Percentiles rank a stretch among this genome's conserved stretches.
Evolutionary conservation across 2,113 vertebrate genomes (phyloP).

Genomic region (Myrmophylax atrothorax): DNA sequence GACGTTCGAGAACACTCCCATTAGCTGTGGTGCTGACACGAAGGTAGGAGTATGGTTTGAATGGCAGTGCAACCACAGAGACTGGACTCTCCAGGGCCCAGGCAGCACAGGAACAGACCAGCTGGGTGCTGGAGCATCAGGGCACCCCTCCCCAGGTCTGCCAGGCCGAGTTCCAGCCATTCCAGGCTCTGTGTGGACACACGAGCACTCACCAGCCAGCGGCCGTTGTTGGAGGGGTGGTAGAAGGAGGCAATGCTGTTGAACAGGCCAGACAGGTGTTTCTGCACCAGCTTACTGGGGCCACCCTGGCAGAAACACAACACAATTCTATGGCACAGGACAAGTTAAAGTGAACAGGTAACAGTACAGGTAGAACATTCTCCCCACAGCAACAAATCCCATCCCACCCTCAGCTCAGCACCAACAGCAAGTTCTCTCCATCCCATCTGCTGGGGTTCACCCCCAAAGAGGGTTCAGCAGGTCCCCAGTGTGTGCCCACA

Average conservation of each 20-base stretch:
- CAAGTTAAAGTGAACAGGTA: not conserved
- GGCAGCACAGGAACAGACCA: not conserved
- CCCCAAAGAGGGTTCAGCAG: not conserved
- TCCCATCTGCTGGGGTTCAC: not conserved
- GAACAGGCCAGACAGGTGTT: slow-evolving; percentile 92
- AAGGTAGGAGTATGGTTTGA: not conserved
- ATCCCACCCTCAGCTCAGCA: not conserved
- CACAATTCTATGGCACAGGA: not conserved
- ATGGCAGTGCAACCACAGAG: not conserved
- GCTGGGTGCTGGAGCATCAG: not conserved
- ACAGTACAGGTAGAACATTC: not conserved
- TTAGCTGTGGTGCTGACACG: not conserved
- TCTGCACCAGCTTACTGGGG: slow-evolving; percentile 93
- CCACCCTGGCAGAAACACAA: slow-evolving; percentile 82
- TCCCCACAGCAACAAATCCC: not conserved
- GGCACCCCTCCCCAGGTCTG: not conserved
- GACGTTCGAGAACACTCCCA: not conserved
- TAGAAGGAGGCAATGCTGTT: slow-evolving; percentile 96
- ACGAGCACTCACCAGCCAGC: slow-evolving; percentile 91
- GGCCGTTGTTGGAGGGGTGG: slow-evolving; percentile 96
- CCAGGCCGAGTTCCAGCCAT: not conserved
- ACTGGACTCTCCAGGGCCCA: not conserved
- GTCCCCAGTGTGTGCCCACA: not conserved
- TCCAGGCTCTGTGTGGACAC: not conserved
- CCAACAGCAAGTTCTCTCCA: not conserved